Conservation (phyloP, 1,140 invertebrate genomes). For the Sinella curviseta region DNA sequence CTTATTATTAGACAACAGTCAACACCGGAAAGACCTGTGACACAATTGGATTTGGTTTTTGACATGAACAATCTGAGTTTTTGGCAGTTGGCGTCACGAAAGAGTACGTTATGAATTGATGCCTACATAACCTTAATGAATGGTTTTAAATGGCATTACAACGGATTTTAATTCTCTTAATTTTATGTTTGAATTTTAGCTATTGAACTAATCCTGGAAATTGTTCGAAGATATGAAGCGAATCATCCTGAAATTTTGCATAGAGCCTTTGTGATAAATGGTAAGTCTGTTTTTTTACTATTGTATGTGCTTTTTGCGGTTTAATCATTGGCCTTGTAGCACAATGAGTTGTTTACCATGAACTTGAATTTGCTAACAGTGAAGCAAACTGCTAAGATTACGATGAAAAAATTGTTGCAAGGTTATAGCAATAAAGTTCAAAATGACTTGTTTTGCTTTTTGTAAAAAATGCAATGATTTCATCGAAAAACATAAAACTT, state of each 20-base stretch:
- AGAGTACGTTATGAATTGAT: no score
- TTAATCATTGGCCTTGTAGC: background rate
- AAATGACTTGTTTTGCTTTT: no score
- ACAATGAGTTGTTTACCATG: background rate
- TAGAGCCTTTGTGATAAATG: slow-evolving; percentile 10
- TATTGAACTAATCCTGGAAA: background rate
- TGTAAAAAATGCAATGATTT: no score
- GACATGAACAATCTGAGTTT: slow-evolving; percentile 14
- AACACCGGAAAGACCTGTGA: background rate
- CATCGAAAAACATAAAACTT: no score
- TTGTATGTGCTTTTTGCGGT: background rate
- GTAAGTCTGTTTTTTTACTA: background rate
- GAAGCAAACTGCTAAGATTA: background rate
- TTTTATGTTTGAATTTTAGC: background rate
- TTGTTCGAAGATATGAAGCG: background rate
- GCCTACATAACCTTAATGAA: no score
- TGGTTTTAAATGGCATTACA: background rate
- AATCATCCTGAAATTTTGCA: slow-evolving; percentile 4
- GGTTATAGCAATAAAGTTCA: no score
- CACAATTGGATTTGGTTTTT: background rate
- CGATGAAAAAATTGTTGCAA: no score
- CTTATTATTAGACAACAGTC: background rate
- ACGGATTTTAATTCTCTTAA: background rate
- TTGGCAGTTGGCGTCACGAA: background rate
- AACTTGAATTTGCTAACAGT: background rate